Conservation (phyloP, 1,140 invertebrate genomes). For the Drosophila novamexicana region DNA sequence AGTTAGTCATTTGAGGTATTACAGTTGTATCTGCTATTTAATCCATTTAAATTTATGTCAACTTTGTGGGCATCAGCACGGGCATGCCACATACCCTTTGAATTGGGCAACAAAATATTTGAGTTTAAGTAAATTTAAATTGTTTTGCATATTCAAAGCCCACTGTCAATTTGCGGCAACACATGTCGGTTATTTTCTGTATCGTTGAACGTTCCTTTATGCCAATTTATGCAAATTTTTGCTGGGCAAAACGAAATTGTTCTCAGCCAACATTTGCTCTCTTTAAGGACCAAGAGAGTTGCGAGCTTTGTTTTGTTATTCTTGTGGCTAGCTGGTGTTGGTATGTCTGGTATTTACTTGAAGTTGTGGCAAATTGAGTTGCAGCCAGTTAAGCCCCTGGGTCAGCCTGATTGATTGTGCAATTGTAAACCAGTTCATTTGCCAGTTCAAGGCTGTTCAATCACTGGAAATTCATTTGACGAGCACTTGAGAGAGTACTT, state of each 20-base stretch:
- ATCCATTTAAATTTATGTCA: conserved; percentile 68
- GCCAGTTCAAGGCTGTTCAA: conserved; percentile 5
- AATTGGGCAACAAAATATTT: conserved; percentile 49
- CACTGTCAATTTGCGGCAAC: conserved; percentile 56
- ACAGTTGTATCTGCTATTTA: conserved; percentile 21
- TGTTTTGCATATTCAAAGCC: conserved; percentile 20
- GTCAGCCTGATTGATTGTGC: conserved; percentile 31
- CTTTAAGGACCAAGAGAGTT: neutral
- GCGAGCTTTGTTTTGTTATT: neutral
- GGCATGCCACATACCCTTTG: conserved; percentile 29
- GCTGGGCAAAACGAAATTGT: conserved; percentile 44
- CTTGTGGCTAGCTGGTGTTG: neutral
- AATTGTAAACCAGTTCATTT: conserved; percentile 35
- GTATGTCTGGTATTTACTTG: conserved; percentile 9
- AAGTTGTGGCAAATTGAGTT: conserved; percentile 29
- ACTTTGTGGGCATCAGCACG: conserved; percentile 52
- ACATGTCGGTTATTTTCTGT: conserved; percentile 45
- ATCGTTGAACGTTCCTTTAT: conserved; percentile 1
- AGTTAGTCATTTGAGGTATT: neutral
- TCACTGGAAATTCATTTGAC: conserved; percentile 4
- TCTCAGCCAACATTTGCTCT: conserved; percentile 13
- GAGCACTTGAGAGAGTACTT: neutral
- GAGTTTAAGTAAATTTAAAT: conserved; percentile 23
- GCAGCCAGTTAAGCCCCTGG: conserved; percentile 13
- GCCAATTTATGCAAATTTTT: conserved; percentile 67